Evolutionary conservation across 2,113 vertebrate species (phyloP).

Genomic region (Boulengeromyrus knoepffleri): DNA sequence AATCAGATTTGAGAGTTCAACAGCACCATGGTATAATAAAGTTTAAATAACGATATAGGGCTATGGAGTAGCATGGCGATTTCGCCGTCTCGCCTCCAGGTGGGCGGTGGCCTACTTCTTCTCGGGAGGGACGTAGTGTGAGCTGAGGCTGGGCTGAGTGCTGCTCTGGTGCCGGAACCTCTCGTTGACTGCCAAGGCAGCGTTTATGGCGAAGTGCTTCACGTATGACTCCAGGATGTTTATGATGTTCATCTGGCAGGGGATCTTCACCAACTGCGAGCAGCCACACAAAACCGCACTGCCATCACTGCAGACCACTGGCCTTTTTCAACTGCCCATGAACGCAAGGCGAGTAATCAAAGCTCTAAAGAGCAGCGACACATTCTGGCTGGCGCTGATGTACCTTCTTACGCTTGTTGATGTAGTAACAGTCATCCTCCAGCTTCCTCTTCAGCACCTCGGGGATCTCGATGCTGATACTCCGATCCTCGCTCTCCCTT

Average conservation of each 20-base stretch:
- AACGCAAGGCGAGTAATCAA: not conserved
- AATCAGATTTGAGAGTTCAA: not conserved
- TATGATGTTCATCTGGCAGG: conserved; percentile 94
- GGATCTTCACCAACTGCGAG: conserved; percentile 87
- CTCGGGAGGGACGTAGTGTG: conserved; percentile 78
- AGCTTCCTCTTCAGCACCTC: conserved; percentile 93
- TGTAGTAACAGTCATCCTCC: conserved; percentile 95
- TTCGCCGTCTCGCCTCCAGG: not conserved
- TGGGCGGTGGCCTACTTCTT: conserved; percentile 64
- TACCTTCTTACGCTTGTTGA: conserved; percentile 96
- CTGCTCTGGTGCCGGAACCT: conserved; percentile 79
- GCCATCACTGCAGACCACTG: not conserved
- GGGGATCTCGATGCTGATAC: conserved; percentile 86
- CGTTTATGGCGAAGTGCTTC: conserved; percentile 96
- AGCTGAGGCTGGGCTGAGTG: conserved; percentile 69
- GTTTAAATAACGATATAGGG: not conserved
- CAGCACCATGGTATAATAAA: not conserved
- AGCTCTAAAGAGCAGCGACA: not conserved
- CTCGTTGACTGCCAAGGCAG: conserved; percentile 90
- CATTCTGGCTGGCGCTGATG: not conserved
- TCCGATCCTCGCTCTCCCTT: conserved; percentile 83
- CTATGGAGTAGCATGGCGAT: not conserved
- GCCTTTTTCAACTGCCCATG: not conserved
- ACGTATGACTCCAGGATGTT: conserved; percentile 96
- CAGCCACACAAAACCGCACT: conserved; percentile 15